Evolutionary conservation across 92 coral and sea anemone species (phyloP), one percentile per base, ranked within the genome.

Genomic region (Porites rus): DNA sequence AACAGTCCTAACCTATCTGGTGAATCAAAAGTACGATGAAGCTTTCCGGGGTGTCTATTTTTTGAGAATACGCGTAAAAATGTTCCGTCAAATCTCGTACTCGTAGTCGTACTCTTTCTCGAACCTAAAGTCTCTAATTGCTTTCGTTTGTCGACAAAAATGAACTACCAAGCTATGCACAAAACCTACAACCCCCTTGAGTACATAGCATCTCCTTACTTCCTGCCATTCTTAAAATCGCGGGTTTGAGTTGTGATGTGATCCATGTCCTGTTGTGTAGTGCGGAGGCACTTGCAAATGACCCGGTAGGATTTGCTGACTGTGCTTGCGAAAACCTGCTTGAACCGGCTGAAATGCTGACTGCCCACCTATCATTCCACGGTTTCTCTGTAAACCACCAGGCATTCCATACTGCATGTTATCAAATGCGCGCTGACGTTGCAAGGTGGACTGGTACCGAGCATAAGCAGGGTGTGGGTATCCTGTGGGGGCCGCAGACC

Each of bases 261-360:
- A 73, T 9, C 95, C 93, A 63, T 84, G 89, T 53, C 92, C 90
- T 22, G 70, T 73, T 13, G 84, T 85, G 46, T 85, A 92, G n/a
- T 93, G 94, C 0, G 91, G 69, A 14, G 98, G 98, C 13, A 95
- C 96, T 88, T 95, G 98, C 20, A 95, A 79, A 51, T 83, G 98
- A 17, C 95, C 92, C 46, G 78, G 98, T 78, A 88, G 89, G 58
- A 80, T 66, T 58, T 74, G 90, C 51, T 78, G 90, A 53, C 72
- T 65, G 24, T 82, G 96, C 70, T 88, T 94, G 22, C 87, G 88
- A 53, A 61, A 94, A 31, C 88, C 82, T 13, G 93, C 77, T 69
- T 85, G 96, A 65, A 88, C 98, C 7, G 98, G 96, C 52, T 90
- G 94, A 73, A 95, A 95, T 6, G 96, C 96, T 10, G 98, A 88